Conservation (phyloP, 2,797 vertebrate genomes). For the Pangasius mekongensis region DNA sequence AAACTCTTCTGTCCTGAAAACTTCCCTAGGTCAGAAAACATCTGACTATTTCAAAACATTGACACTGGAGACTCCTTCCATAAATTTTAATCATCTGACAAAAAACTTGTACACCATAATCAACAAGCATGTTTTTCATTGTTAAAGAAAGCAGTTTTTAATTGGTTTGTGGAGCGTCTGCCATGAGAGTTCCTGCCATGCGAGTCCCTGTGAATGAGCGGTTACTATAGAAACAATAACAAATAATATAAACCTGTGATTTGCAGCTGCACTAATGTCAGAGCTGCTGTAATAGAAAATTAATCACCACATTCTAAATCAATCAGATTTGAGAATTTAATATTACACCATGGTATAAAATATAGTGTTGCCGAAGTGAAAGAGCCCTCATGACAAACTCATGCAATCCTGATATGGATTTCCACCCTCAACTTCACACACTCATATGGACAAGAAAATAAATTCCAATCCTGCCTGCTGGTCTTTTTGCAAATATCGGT, state of each 20-base stretch:
- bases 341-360: not conserved
- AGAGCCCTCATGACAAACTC: slow-evolving; percentile 74
- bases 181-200: too few relatives aligned
- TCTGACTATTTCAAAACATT: not conserved
- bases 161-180: not conserved
- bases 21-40: not conserved
- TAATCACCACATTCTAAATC: not conserved
- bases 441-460: slow-evolving; percentile 43
- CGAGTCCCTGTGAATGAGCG: not conserved
- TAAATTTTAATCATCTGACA: not conserved
- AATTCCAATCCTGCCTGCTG: not conserved
- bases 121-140: not conserved
- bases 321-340: not conserved
- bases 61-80: not conserved
- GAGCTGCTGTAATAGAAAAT: not conserved
- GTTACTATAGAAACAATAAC: not conserved
- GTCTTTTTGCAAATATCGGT: not conserved
- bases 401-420: slow-evolving; percentile 64
- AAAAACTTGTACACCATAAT: not conserved
- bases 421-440: slow-evolving; percentile 36
- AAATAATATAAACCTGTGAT: not conserved
- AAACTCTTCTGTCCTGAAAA: not conserved
- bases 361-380: slow-evolving; percentile 75
- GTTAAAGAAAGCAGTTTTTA: not conserved
- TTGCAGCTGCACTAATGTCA: not conserved